A percentile compares a stretch with the other conserved stretches of the same genome.
phyloP scores from a whole-genome alignment of 2,888 invertebrate genomes.

The Epirrhoe tristata region DNA sequence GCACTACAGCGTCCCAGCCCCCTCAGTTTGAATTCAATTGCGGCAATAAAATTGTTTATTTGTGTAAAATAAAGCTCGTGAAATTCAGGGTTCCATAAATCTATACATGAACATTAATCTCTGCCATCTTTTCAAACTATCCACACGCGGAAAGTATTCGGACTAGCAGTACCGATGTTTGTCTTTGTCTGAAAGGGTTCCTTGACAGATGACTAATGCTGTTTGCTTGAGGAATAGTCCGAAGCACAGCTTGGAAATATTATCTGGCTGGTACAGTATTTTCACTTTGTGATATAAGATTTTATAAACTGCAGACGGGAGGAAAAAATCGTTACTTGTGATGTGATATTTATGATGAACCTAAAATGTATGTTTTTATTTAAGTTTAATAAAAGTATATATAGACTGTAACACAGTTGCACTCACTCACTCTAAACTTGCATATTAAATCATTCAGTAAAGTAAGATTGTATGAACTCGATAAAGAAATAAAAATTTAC shows the following conservation, averaged over 20 bases:
- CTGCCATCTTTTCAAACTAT: conserved; percentile 40
- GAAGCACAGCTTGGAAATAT: conserved; percentile 37
- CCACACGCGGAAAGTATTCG: conserved; percentile 43
- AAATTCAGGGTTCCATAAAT: conserved; percentile 12
- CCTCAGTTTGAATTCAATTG: no score
- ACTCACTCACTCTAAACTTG: no score
- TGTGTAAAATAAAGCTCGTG: not conserved
- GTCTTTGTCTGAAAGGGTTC: conserved; percentile 63
- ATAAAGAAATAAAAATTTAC: no score
- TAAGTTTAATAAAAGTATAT: no score
- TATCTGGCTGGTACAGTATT: conserved; percentile 13
- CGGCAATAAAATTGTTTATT: not conserved
- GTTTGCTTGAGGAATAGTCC: conserved; percentile 60
- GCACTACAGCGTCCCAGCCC: no score
- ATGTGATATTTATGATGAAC: no score
- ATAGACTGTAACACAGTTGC: no score
- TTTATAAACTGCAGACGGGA: not conserved
- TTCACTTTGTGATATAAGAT: not conserved
- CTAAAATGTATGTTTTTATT: no score
- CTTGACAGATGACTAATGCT: conserved; percentile 75
- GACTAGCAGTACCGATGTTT: conserved; percentile 55
- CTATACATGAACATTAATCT: conserved; percentile 37
- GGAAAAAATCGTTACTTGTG: not conserved
- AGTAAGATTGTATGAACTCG: no score
- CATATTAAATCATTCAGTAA: no score